phyloP scores from a whole-genome alignment of 1,140 invertebrate species.

The Telenomus remus region DNA sequence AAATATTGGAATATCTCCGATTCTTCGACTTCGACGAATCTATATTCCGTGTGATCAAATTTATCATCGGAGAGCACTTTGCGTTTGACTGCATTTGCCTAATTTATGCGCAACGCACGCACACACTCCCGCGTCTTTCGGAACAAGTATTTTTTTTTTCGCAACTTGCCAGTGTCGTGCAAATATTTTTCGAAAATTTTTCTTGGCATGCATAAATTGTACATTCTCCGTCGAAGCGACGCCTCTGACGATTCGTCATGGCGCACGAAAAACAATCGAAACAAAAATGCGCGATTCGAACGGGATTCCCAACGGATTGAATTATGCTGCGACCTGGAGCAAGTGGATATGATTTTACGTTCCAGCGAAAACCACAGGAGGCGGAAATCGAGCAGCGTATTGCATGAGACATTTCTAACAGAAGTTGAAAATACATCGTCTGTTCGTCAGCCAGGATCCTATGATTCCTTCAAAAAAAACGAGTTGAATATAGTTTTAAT shows the following conservation, averaged over 20 bases:
- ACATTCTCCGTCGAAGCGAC: not conserved
- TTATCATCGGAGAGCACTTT: conserved; percentile 44
- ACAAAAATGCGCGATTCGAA: conserved; percentile 20
- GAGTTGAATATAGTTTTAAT: too few species aligned
- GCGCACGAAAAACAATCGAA: conserved; percentile 18
- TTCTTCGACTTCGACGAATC: conserved; percentile 57
- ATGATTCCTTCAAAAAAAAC: conserved; percentile 54
- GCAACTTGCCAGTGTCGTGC: too few species aligned
- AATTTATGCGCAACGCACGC: conserved; percentile 37
- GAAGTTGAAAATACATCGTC: conserved; percentile 63
- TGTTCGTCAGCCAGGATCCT: conserved; percentile 62
- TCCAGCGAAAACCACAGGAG: conserved; percentile 43
- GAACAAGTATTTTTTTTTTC: conserved; percentile 22
- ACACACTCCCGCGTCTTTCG: conserved; percentile 23
- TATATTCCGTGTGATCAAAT: conserved; percentile 50
- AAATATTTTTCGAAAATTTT: too few species aligned
- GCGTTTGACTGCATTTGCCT: conserved; percentile 42
- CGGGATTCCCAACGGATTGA: conserved; percentile 31
- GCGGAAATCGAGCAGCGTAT: conserved; percentile 63
- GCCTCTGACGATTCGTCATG: conserved; percentile 6
- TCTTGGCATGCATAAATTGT: conserved; percentile 35
- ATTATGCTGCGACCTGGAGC: conserved; percentile 16
- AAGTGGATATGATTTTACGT: conserved; percentile 38
- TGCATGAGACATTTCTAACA: conserved; percentile 68
- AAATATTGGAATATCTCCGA: conserved; percentile 70